A percentile compares a stretch with the other conserved stretches of the same genome.
Conservation (phyloP, 2,113 vertebrate species). For the Labrus mixtus region DNA sequence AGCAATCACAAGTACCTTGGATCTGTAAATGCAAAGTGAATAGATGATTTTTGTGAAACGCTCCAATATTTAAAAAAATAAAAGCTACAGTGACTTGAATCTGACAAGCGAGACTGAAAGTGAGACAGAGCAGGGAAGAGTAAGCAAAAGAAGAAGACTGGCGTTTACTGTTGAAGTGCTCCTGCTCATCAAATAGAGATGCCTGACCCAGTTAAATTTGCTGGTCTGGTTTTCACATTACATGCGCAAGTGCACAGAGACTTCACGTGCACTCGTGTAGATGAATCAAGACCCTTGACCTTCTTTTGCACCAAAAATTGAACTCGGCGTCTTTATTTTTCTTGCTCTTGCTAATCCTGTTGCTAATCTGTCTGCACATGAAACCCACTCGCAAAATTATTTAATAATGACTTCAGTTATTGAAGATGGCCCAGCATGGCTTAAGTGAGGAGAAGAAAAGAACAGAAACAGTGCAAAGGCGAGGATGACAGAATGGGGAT, state of each 20-base stretch:
- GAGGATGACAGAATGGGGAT: constrained; percentile 75
- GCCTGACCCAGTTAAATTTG: constrained; percentile 78
- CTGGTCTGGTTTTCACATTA: constrained; percentile 57
- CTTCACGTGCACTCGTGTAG: constrained; percentile 16
- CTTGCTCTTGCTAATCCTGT: neutral
- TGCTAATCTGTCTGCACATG: constrained; percentile 16
- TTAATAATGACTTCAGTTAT: constrained; percentile 46
- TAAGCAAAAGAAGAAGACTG: constrained; percentile 55
- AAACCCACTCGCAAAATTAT: constrained; percentile 14
- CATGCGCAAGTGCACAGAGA: constrained; percentile 33
- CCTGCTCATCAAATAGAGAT: constrained; percentile 77
- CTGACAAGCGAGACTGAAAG: constrained; percentile 49
- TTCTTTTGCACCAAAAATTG: constrained; percentile 34
- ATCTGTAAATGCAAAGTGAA: constrained; percentile 58
- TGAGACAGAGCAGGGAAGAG: constrained; percentile 40
- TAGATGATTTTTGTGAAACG: constrained; percentile 62
- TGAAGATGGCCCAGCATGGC: constrained; percentile 42
- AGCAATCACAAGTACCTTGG: constrained; percentile 61
- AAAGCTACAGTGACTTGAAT: constrained; percentile 39
- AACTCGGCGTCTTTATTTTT: constrained; percentile 36
- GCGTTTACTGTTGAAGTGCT: constrained; percentile 57
- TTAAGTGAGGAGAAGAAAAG: constrained; percentile 24
- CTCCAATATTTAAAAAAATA: constrained; percentile 26
- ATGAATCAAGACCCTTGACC: constrained; percentile 54
- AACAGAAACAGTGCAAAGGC: constrained; percentile 8